These are phyloP conservation scores for Drosophila funebris DNA, from an alignment of 1,140 invertebrate genomes.

Conservation along the genomic window DNA sequence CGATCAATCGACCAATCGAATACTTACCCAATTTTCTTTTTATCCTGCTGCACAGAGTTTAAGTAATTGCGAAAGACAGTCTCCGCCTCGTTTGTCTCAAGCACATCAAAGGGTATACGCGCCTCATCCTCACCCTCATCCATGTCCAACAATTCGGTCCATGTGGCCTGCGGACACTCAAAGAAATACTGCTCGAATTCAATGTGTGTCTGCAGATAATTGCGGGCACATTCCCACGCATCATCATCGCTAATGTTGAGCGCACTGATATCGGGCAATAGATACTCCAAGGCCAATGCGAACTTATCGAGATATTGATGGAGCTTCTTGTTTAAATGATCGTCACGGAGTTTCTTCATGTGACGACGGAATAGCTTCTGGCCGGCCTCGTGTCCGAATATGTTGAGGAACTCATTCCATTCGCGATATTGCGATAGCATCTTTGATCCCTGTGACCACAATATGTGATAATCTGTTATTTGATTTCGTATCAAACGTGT, in stretches of 20 bases:
- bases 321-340: slow-evolving; percentile 91
- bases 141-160: slow-evolving; percentile 88
- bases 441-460: slow-evolving; percentile 94
- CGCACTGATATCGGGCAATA: slow-evolving; percentile 92
- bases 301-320: slow-evolving; percentile 92
- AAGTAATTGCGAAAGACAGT: slow-evolving; percentile 96
- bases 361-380: slow-evolving; percentile 92
- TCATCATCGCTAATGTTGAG: slow-evolving; percentile 86
- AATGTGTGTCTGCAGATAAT: slow-evolving; percentile 92
- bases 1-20: no score
- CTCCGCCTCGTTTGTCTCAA: slow-evolving; percentile 95
- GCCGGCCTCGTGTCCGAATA: slow-evolving; percentile 93
- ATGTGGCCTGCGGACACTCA: slow-evolving; percentile 90
- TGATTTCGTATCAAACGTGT: slow-evolving; percentile 92
- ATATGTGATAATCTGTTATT: slow-evolving; percentile 91
- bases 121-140: slow-evolving; percentile 88
- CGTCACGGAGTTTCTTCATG: slow-evolving; percentile 93
- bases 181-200: slow-evolving; percentile 97
- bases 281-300: slow-evolving; percentile 91
- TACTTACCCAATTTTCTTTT: slow-evolving; percentile 95
- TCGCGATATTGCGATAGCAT: slow-evolving; percentile 94
- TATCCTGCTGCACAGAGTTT: slow-evolving; percentile 94
- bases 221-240: slow-evolving; percentile 93
- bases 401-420: slow-evolving; percentile 95
- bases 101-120: slow-evolving; percentile 95